These are phyloP conservation scores for Heliconius cydno DNA, from an alignment of 2,888 invertebrate species.

Conservation along the genomic window DNA sequence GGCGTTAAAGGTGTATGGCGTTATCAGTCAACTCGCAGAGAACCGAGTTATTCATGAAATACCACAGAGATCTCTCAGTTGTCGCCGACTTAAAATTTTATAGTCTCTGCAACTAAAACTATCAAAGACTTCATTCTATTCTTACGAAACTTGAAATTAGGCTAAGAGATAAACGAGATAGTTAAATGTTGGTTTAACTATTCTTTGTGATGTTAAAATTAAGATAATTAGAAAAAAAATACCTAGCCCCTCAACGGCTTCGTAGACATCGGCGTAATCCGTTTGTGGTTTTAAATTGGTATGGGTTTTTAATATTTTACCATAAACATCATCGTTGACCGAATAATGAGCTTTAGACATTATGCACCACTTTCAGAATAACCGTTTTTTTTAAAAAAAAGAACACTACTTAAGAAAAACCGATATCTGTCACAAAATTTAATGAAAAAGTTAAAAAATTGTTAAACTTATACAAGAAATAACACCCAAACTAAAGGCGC, in stretches of 20 bases:
- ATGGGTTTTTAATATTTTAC: conserved; percentile 72
- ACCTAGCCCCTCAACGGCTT: conserved; percentile 76
- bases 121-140: conserved; percentile 30
- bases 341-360: conserved; percentile 72
- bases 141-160: conserved; percentile 29
- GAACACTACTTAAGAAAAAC: conserved; percentile 49
- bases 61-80: conserved; percentile 38
- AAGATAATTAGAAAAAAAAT: conserved; percentile 46
- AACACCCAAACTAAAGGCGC: conserved; percentile 69
- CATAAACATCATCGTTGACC: conserved; percentile 78
- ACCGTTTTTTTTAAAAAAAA: conserved; percentile 24
- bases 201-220: not conserved
- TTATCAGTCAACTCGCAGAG: conserved; percentile 53
- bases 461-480: conserved; percentile 77
- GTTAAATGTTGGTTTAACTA: conserved; percentile 37
- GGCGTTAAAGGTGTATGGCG: conserved; percentile 17
- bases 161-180: conserved; percentile 29
- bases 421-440: conserved; percentile 59
- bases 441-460: conserved; percentile 59
- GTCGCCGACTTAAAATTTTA: conserved; percentile 42
- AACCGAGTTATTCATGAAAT: conserved; percentile 42
- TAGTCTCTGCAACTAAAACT: conserved; percentile 36
- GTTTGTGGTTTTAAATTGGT: conserved; percentile 60
- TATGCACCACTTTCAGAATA: conserved; percentile 44
- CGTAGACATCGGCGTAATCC: conserved; percentile 73